Evolutionary conservation across 2,113 vertebrate species (phyloP).

Genomic region (Poecilia latipinna): DNA sequence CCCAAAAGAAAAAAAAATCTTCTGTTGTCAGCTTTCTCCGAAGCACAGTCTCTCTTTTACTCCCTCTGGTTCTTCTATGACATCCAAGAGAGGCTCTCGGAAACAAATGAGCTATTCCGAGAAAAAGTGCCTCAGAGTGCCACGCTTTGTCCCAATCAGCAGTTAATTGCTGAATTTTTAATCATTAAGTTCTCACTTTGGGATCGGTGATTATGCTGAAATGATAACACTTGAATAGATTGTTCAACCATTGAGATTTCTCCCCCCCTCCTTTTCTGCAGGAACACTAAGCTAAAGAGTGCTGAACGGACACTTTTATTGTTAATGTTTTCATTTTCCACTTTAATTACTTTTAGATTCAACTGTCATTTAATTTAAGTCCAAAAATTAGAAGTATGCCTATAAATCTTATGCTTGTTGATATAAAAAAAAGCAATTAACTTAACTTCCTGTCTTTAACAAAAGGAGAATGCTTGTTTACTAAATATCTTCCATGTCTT

Average conservation of each 20-base stretch:
- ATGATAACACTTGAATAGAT: conserved; percentile 16
- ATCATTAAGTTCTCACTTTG: conserved; percentile 14
- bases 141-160: conserved; percentile 19
- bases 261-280: not conserved
- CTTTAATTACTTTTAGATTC: not conserved
- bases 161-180: conserved; percentile 36
- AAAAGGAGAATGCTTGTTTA: not conserved
- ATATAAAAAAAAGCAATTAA: not conserved
- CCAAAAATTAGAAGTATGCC: not conserved
- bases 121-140: conserved; percentile 12
- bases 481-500: not conserved
- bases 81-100: not conserved
- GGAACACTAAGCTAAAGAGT: not conserved
- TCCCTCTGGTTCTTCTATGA: not conserved
- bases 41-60: not conserved
- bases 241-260: not conserved
- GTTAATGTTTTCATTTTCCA: not conserved
- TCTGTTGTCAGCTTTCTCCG: not conserved
- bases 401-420: not conserved
- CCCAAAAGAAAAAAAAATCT: conserved; percentile 1
- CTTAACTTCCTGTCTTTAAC: not conserved
- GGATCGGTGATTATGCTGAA: conserved; percentile 24
- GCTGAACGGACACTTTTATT: not conserved
- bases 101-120: conserved; percentile 30
- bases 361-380: not conserved